Base-by-base conservation (phyloP, 2,888 invertebrate species). In the Amblyteles armatorius region DNA sequence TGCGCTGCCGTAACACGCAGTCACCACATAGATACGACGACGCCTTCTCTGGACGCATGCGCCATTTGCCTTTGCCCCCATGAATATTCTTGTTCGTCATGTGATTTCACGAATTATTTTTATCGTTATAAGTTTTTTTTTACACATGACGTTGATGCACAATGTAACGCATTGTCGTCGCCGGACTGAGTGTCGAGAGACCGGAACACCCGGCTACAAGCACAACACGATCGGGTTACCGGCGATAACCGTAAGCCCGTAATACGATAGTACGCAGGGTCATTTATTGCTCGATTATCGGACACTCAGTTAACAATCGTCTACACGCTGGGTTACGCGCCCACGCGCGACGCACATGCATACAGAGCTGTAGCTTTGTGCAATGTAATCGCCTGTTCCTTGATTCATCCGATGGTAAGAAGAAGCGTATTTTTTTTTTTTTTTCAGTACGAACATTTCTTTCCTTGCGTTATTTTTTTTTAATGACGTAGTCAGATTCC, bases 41-140 rank as follows among this genome's bases (percentile, higher is more conserved):
- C 1, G 3, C 57, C 52, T 65, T 22, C 48, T 6, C 3, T 9
- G 60, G 52, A 40, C 84, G 84, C 84, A 73, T 78, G 84, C 84
- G 84, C 84, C 33, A 2, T 44, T 40, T 33, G 57, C 72, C 44
- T 73, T 26, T 57, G 11, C 26, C 26, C 22, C 80, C 77, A 81
- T 80, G 68, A 80, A 81, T 80, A 81, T 81, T 44, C 73, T 63
- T 44, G 22, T 22, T 44, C 67, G 33, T 57, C 22, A 68, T 81
- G 84, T 78, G 77, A 73, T 81, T 84, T 63, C 68, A 81, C 73
- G 57, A 84, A 78, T 84, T 81, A 80, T 74, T 68, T 77, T 84
- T 57, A 48, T 74, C 68, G 40, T 40, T 40, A 74, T 74, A 16
- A 48, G 44, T 48, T 48, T 48, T 4, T 40, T 40, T 40, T 40